Conservation (phyloP, 1,140 invertebrate genomes). For the Scaptomyza montana region DNA sequence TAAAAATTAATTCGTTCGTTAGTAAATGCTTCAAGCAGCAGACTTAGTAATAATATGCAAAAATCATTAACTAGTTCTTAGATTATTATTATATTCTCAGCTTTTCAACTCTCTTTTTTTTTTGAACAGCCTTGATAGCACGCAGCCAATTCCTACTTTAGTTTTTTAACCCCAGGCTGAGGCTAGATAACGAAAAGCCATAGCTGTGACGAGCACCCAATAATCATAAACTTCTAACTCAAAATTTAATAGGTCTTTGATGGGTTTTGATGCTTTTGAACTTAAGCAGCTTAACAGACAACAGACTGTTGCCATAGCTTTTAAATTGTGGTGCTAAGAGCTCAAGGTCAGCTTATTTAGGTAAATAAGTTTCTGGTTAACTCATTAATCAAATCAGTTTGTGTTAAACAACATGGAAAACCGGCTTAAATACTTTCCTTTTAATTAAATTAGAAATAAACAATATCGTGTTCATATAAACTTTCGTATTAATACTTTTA, state of each 20-base stretch:
- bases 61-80: background rate
- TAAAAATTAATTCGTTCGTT: conserved; percentile 14
- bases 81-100: background rate
- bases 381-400: background rate
- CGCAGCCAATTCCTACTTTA: conserved; percentile 39
- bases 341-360: conserved; percentile 24
- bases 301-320: conserved; percentile 12
- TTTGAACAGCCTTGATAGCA: conserved; percentile 24
- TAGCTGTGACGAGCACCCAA: conserved; percentile 27
- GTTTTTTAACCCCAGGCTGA: conserved; percentile 38
- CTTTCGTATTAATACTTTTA: too few species aligned
- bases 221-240: conserved; percentile 22
- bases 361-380: background rate
- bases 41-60: conserved; percentile 14
- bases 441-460: background rate
- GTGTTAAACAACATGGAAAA: background rate
- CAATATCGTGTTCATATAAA: too few species aligned
- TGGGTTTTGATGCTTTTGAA: conserved; percentile 5
- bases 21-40: background rate
- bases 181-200: conserved; percentile 15
- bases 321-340: conserved; percentile 1
- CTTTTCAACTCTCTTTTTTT: background rate
- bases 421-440: background rate
- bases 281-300: background rate
- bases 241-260: conserved; percentile 16